These are phyloP conservation scores for Eolophus roseicapilla DNA, from an alignment of 2,113 vertebrate species.

Conservation along the genomic window DNA sequence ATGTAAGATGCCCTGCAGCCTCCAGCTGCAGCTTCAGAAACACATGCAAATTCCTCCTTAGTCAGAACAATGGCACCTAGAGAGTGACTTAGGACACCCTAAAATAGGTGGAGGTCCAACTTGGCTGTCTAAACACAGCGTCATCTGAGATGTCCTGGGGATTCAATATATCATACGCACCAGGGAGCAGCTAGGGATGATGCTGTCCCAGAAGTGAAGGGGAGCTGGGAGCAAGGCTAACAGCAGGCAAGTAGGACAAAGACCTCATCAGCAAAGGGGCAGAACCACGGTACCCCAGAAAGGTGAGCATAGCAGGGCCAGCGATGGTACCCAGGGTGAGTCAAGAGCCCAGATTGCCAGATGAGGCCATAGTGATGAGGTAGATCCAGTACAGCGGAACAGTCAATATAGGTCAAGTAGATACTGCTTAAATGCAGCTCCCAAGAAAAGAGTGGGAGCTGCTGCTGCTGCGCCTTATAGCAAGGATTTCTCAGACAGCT, in stretches of 20 bases:
- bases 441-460: background rate
- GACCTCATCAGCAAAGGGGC: background rate
- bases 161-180: background rate
- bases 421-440: background rate
- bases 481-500: background rate
- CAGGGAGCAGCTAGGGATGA: background rate
- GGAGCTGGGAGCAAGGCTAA: background rate
- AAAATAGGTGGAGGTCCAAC: background rate
- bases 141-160: background rate
- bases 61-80: background rate
- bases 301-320: background rate
- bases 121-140: background rate
- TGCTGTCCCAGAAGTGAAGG: background rate
- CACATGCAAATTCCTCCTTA: background rate
- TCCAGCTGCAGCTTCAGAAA: background rate
- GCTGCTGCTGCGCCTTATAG: background rate
- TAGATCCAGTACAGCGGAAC: background rate
- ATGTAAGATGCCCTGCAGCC: background rate
- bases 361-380: background rate
- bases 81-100: background rate
- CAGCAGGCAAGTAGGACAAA: background rate
- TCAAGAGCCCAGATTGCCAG: background rate
- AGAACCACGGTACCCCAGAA: rapidly evolving
- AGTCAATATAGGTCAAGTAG: background rate
- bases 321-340: rapidly evolving